phyloP scores from a whole-genome alignment of 2,888 invertebrate species.

The Drosophila putrida region DNA sequence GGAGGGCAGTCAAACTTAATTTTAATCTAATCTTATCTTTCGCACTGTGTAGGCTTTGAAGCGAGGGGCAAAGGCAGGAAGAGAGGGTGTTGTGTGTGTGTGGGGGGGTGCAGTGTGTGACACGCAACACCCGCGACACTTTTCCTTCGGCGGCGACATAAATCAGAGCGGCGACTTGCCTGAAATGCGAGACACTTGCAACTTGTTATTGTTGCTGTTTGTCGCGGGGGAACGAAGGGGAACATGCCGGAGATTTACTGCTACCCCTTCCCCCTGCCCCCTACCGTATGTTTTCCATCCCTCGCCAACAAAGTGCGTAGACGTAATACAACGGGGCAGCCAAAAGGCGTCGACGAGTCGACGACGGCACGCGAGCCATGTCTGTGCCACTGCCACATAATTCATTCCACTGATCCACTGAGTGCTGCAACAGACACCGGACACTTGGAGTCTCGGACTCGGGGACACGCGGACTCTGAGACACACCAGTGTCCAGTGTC shows the following conservation, averaged over 20 bases:
- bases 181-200: constrained; percentile 69
- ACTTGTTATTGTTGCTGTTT: constrained; percentile 12
- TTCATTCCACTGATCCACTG: constrained; percentile 53
- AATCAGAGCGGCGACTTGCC: constrained; percentile 60
- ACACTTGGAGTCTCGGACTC: constrained; percentile 41
- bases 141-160: constrained; percentile 66
- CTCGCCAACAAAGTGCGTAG: constrained; percentile 42
- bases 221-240: constrained; percentile 8
- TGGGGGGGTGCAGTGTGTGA: constrained; percentile 1
- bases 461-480: no score
- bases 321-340: constrained; percentile 61
- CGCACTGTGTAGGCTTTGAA: constrained; percentile 13
- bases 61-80: background rate
- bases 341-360: constrained; percentile 29
- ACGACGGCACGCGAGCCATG: constrained; percentile 52
- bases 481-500: constrained; percentile 31
- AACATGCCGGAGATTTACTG: constrained; percentile 47
- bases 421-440: constrained; percentile 33
- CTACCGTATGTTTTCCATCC: background rate
- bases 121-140: constrained; percentile 76
- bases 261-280: constrained; percentile 2
- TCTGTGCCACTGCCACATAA: constrained; percentile 48
- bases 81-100: background rate
- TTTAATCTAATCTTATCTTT: background rate
- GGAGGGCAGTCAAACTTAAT: no score